A percentile compares a stretch with the other conserved stretches of the same genome.
Conservation (phyloP, 2,888 invertebrate species). For the Apamea anceps region DNA sequence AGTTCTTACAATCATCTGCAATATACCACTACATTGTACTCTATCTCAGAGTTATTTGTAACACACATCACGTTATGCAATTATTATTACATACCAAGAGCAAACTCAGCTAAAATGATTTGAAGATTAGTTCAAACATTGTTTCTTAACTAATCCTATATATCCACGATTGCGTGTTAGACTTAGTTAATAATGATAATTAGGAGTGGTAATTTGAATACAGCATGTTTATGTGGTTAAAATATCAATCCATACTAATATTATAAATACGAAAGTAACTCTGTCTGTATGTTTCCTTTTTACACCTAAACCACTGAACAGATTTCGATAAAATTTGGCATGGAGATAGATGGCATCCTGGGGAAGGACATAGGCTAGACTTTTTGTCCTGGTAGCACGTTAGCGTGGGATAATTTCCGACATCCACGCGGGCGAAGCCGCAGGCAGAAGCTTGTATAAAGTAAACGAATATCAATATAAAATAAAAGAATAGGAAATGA, state of each 20-base stretch:
- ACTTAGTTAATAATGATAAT: background rate
- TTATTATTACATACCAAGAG: background rate
- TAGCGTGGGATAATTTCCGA: no score
- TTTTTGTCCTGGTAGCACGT: no score
- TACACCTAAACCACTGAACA: no score
- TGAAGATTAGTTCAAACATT: background rate
- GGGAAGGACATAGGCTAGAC: no score
- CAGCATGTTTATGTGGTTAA: constrained; percentile 4
- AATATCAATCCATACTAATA: background rate
- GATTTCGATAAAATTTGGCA: no score
- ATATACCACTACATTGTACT: constrained; percentile 6
- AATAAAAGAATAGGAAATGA: background rate
- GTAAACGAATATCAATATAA: background rate
- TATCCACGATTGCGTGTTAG: background rate
- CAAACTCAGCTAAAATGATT: background rate
- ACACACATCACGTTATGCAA: constrained; percentile 12
- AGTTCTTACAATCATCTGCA: constrained; percentile 11
- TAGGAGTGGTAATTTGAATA: background rate
- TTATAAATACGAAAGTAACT: no score
- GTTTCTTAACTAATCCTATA: background rate
- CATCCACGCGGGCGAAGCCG: no score
- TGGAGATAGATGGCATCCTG: no score
- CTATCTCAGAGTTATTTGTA: constrained; percentile 15
- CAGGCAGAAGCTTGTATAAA: no score
- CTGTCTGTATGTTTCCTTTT: no score